These are phyloP conservation scores for Hemiprocne comata DNA, from an alignment of 2,113 vertebrate species.

Conservation along the genomic window DNA sequence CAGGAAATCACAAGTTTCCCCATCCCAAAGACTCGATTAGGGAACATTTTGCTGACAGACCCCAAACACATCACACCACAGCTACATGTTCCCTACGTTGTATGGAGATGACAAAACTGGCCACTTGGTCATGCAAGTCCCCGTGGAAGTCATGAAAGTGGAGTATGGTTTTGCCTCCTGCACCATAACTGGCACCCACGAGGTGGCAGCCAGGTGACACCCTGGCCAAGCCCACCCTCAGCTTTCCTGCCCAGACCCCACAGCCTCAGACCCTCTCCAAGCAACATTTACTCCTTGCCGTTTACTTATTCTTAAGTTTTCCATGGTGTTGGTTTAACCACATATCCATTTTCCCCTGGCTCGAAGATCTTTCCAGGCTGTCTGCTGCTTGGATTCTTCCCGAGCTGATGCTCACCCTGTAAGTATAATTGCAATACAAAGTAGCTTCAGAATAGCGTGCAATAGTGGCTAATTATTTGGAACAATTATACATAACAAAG, in stretches of 20 bases:
- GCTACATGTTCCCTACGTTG: rapidly evolving
- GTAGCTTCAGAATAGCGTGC: constrained; percentile 60
- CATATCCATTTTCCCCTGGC: neutral
- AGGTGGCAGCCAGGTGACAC: constrained; percentile 62
- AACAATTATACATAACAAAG: constrained; percentile 72
- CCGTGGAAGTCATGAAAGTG: rapidly evolving
- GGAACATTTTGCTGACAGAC: neutral
- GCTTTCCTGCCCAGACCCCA: neutral
- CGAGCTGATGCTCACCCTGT: constrained; percentile 46
- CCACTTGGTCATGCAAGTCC: neutral
- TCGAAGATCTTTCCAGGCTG: constrained; percentile 18
- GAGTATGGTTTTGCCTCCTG: neutral
- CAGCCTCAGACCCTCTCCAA: neutral
- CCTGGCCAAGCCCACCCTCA: neutral
- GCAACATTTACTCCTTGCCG: neutral
- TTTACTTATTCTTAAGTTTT: neutral
- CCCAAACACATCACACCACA: neutral
- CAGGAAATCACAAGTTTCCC: neutral
- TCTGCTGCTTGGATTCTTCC: constrained; percentile 51
- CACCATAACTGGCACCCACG: constrained; percentile 15
- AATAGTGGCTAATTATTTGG: constrained; percentile 71
- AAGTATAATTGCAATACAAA: constrained; percentile 67
- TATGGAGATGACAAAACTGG: neutral
- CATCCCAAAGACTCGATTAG: neutral
- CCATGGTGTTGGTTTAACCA: neutral